Percentiles rank a stretch among this genome's conserved stretches.
phyloP scores from a whole-genome alignment of 2,888 invertebrate species.

The Eudemis profundana region DNA sequence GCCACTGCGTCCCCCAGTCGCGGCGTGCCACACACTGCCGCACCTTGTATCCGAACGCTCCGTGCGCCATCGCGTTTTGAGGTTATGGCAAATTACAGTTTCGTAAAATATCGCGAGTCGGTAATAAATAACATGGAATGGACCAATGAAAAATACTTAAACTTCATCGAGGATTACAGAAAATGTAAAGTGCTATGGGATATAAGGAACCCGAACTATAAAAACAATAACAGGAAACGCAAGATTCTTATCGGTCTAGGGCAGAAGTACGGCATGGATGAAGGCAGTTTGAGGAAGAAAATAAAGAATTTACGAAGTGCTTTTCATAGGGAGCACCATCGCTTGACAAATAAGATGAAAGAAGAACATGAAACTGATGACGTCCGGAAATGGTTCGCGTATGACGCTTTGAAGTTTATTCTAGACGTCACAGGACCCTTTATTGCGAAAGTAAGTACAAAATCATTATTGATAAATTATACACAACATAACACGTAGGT shows the following conservation, averaged over 20 bases:
- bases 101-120: slow-evolving; percentile 6
- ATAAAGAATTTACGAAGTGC: slow-evolving; percentile 40
- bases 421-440: slow-evolving; percentile 25
- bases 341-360: slow-evolving; percentile 28
- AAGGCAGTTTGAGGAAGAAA: slow-evolving; percentile 34
- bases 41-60: slow-evolving; percentile 24
- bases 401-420: slow-evolving; percentile 37
- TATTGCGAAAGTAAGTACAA: slow-evolving; percentile 18
- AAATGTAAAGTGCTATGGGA: slow-evolving; percentile 36
- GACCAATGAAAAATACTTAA: slow-evolving; percentile 33
- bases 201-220: slow-evolving; percentile 33
- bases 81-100: slow-evolving; percentile 25
- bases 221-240: slow-evolving; percentile 37
- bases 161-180: slow-evolving; percentile 35
- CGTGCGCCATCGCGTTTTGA: slow-evolving; percentile 31
- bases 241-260: slow-evolving; percentile 20
- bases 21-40: slow-evolving; percentile 40
- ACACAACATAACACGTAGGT: too few species aligned
- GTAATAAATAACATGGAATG: slow-evolving; percentile 32
- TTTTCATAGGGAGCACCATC: slow-evolving; percentile 38
- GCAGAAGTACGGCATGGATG: slow-evolving; percentile 34
- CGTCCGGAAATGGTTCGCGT: slow-evolving; percentile 40
- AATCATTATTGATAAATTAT: neutral
- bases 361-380: slow-evolving; percentile 20
- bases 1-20: slow-evolving; percentile 28